Percentiles rank a stretch among this genome's conserved stretches.
These are phyloP conservation scores for Todiramphus chloris DNA, from an alignment of 2,113 vertebrate genomes.

Conservation along the genomic window DNA sequence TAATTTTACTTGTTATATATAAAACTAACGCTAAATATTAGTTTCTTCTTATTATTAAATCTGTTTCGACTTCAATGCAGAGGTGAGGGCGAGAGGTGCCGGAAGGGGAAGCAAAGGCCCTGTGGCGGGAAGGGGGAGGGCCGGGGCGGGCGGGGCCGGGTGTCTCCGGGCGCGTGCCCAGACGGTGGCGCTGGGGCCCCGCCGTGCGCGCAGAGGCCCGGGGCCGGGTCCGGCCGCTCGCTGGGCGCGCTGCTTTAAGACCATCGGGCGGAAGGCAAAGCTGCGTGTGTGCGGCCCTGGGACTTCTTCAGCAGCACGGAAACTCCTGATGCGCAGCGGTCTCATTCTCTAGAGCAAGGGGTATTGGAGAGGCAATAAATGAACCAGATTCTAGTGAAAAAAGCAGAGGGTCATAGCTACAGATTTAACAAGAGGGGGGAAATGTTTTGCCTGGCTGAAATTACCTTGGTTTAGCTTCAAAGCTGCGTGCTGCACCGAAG, in stretches of 20 bases:
- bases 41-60: neutral
- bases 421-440: neutral
- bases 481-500: neutral
- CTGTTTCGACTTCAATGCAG: too few species aligned
- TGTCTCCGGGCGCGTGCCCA: neutral
- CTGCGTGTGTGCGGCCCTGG: rapidly evolving
- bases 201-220: neutral
- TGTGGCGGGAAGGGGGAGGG: rapidly evolving
- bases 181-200: slow-evolving; percentile 45
- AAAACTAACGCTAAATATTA: too few species aligned
- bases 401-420: neutral
- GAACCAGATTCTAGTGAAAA: neutral
- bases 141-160: neutral
- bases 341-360: neutral
- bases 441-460: neutral
- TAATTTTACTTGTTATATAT: too few species aligned
- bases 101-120: rapidly evolving
- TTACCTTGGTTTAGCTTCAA: neutral
- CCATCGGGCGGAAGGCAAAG: rapidly evolving
- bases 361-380: neutral
- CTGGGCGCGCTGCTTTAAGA: neutral
- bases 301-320: rapidly evolving
- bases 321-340: rapidly evolving
- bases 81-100: rapidly evolving
- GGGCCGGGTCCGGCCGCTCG: neutral